Evolutionary conservation across 2,797 vertebrate genomes (phyloP).

Genomic region (Lepus townsendii): DNA sequence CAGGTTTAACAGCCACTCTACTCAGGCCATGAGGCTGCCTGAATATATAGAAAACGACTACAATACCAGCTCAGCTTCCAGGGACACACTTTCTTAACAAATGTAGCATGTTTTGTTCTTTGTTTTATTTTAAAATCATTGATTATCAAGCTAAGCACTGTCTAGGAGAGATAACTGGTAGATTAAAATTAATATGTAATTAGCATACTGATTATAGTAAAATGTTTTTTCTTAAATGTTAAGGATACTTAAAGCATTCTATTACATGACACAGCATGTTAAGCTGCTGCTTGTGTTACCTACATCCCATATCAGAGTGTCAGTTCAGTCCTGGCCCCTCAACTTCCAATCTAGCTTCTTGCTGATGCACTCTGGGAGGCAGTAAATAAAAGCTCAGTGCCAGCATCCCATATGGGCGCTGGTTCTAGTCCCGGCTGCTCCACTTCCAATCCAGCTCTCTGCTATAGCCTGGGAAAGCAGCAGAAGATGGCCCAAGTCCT

Average conservation of each 20-base stretch:
- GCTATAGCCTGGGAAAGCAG: no score
- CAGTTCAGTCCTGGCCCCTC: no score
- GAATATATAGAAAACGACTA: not conserved
- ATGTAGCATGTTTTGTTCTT: not conserved
- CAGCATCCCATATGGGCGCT: no score
- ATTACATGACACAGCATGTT: no score
- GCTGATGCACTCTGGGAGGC: no score
- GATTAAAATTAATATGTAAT: conserved; percentile 60
- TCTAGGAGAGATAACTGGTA: conserved; percentile 24
- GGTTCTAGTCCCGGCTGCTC: no score
- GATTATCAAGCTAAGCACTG: conserved; percentile 37
- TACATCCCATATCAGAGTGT: no score
- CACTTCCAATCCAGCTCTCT: no score
- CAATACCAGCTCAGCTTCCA: not conserved
- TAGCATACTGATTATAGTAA: not conserved
- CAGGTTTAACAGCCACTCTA: conserved; percentile 10
- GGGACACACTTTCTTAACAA: conserved; percentile 27
- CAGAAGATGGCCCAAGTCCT: no score
- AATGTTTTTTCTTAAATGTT: conserved; percentile 49
- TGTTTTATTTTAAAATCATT: conserved; percentile 28
- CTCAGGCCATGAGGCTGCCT: conserved; percentile 19
- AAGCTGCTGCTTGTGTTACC: no score
- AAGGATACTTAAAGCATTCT: not conserved
- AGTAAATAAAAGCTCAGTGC: no score
- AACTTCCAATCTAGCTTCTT: no score